Percentiles rank a stretch among this genome's conserved stretches.
Evolutionary conservation across 30 jellyfish, hydroid and myxozoan genomes (phyloP).

Genomic region (Chrysaora quinquecirrha): DNA sequence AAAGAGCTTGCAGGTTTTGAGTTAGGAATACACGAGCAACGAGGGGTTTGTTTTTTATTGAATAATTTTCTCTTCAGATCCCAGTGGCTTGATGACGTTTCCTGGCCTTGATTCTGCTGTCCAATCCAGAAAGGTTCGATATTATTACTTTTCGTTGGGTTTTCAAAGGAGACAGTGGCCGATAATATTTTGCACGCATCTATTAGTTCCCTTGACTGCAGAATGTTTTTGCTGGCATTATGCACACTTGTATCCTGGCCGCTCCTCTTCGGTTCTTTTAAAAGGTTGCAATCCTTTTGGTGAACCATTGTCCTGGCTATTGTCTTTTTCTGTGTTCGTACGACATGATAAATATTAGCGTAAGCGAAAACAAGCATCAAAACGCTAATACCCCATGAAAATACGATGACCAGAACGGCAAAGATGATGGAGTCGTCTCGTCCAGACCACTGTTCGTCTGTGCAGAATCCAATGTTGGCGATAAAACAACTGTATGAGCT

Average conservation of each 20-base stretch:
- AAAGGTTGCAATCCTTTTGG: constrained; percentile 5
- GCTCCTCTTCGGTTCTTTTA: not conserved
- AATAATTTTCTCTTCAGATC: not conserved
- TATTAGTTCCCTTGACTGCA: not conserved
- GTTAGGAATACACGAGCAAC: constrained; percentile 39
- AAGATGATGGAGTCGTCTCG: constrained; percentile 29
- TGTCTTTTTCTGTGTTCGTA: constrained; percentile 32
- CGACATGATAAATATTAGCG: constrained; percentile 6
- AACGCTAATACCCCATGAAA: constrained; percentile 51
- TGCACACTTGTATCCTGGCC: no score
- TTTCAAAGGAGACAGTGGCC: no score
- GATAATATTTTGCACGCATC: not conserved
- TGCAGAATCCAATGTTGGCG: constrained; percentile 47
- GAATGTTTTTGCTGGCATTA: no score
- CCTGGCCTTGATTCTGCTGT: not conserved
- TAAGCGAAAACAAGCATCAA: constrained; percentile 12
- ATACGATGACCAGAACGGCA: constrained; percentile 36
- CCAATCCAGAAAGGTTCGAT: not conserved
- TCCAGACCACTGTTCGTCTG: constrained; percentile 49
- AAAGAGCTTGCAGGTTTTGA: constrained; percentile 47
- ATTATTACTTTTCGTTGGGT: no score
- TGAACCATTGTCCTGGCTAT: constrained; percentile 35
- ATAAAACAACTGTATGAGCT: constrained; percentile 59
- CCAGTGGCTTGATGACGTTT: not conserved
- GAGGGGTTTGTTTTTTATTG: not conserved